Evolutionary conservation across 1,140 invertebrate genomes (phyloP).

Genomic region (Akabosia matsudoensis): DNA sequence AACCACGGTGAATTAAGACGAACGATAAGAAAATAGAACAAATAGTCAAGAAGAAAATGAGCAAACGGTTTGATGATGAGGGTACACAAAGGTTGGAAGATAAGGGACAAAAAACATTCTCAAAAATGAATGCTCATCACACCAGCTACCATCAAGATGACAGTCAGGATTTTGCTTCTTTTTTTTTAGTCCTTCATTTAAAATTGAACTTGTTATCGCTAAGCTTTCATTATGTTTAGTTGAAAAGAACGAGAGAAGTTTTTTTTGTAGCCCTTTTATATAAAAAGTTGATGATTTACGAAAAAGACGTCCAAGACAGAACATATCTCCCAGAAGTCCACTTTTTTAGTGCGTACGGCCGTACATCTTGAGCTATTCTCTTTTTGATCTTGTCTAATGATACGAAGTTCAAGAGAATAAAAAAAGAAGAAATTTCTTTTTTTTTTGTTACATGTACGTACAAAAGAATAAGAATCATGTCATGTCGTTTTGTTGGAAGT

Average conservation of each 20-base stretch:
- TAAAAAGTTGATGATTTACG: background rate
- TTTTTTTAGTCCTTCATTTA: background rate
- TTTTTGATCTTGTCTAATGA: background rate
- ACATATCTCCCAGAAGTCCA: slow-evolving; percentile 11
- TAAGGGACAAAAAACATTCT: background rate
- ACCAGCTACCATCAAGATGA: background rate
- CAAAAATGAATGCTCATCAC: background rate
- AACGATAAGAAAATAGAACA: background rate
- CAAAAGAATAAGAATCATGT: no score
- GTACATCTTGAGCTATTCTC: background rate
- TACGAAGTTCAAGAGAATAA: background rate
- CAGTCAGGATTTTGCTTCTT: background rate
- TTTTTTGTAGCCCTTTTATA: background rate
- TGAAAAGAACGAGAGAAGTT: background rate
- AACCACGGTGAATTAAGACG: slow-evolving; percentile 13
- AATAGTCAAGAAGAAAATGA: background rate
- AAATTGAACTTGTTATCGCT: background rate
- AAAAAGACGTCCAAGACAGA: background rate
- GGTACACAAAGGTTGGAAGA: background rate
- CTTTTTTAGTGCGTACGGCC: no score
- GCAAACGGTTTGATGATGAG: background rate
- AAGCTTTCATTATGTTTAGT: background rate
- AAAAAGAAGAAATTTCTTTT: background rate
- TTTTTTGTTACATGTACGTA: no score
- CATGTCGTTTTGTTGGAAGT: no score